These are phyloP conservation scores for Apamea crenata DNA, from an alignment of 2,888 invertebrate species.

Conservation along the genomic window DNA sequence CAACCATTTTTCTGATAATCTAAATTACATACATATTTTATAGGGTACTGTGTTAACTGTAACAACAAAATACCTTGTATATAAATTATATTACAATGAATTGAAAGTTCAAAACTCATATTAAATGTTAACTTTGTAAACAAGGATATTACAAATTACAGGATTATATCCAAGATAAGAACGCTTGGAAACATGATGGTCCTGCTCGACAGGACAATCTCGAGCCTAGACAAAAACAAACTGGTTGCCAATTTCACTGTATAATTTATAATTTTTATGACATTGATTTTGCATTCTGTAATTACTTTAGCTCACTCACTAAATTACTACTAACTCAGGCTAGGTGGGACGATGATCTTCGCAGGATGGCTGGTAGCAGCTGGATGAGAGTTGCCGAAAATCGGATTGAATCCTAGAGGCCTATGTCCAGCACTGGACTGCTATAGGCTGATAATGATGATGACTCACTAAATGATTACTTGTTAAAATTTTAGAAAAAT, in stretches of 20 bases:
- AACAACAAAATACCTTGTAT: not conserved
- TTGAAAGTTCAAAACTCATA: not conserved
- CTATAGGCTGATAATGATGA: too few species aligned
- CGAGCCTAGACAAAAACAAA: not conserved
- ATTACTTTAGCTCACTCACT: too few species aligned
- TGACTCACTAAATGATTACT: too few species aligned
- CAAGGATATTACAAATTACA: not conserved
- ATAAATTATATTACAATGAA: not conserved
- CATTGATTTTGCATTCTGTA: not conserved
- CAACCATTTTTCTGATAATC: not conserved
- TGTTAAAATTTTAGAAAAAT: too few species aligned
- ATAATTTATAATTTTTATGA: too few species aligned
- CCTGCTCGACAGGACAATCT: not conserved
- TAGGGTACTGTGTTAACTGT: not conserved
- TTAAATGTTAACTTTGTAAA: not conserved
- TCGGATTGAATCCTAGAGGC: too few species aligned
- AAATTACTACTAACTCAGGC: too few species aligned
- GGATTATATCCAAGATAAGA: not conserved
- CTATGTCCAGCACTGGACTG: too few species aligned
- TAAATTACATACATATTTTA: not conserved
- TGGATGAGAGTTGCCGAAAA: too few species aligned
- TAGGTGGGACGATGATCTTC: too few species aligned
- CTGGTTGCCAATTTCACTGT: not conserved
- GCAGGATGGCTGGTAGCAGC: too few species aligned
- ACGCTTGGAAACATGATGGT: not conserved